phyloP scores from a whole-genome alignment of 2,113 vertebrate genomes.

The Macrotis lagotis region DNA sequence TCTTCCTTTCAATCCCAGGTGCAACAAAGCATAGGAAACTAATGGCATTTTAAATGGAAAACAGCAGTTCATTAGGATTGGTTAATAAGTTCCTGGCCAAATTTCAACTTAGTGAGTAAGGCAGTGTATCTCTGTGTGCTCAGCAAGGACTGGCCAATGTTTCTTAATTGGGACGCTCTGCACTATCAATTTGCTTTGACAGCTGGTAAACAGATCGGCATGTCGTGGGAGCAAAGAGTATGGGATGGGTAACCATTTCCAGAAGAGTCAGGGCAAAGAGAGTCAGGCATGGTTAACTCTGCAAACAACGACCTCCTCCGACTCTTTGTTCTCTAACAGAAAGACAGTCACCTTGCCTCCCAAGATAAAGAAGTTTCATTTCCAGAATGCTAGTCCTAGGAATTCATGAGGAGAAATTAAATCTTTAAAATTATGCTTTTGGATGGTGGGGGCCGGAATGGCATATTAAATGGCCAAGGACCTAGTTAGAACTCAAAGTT shows the following conservation, averaged over 20 bases:
- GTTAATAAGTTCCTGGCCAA: slow-evolving; percentile 50
- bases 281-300: slow-evolving; percentile 13
- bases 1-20: slow-evolving; percentile 18
- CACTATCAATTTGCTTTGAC: slow-evolving; percentile 60
- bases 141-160: slow-evolving; percentile 30
- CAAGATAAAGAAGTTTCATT: neutral
- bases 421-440: slow-evolving; percentile 33
- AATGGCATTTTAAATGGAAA: slow-evolving; percentile 61
- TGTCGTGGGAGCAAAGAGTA: slow-evolving; percentile 9
- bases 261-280: slow-evolving; percentile 37
- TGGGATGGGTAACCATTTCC: slow-evolving; percentile 36
- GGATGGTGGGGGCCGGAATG: neutral
- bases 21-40: slow-evolving; percentile 64
- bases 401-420: slow-evolving; percentile 26
- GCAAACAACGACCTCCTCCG: slow-evolving; percentile 19
- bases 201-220: slow-evolving; percentile 51
- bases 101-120: slow-evolving; percentile 30
- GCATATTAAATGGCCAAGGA: slow-evolving; percentile 16
- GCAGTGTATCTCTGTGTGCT: slow-evolving; percentile 54
- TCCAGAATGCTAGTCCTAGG: slow-evolving; percentile 28
- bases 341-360: slow-evolving; percentile 9
- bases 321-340: neutral
- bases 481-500: slow-evolving; percentile 45
- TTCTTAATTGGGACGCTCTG: slow-evolving; percentile 57
- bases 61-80: slow-evolving; percentile 64